Evolutionary conservation across 2,888 invertebrate species (phyloP), one percentile per base, ranked within the genome.

Genomic region (Ferrisia virgata): DNA sequence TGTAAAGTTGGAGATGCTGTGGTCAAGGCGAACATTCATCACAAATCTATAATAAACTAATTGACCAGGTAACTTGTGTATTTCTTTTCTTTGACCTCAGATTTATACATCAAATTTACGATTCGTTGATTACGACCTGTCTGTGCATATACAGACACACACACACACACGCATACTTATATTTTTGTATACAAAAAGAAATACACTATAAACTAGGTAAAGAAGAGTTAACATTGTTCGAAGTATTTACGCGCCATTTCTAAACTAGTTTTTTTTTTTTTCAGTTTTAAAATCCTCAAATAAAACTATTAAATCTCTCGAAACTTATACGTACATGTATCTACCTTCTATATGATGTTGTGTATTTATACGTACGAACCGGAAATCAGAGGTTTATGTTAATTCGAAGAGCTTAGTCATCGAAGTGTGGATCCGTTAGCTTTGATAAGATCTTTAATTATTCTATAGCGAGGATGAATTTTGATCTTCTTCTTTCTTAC

Each of bases 371-470:
- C 28, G 64, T 28, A 28, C 13, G 15, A 36, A 76, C 72, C 36
- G 72, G 72, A 76, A 76, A 76, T 28, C 36, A 36, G 28, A 64
- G 64, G 72, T 76, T 36, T 76, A 76, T 76, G 72, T 76, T 18
- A 76, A 76, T 76, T 36, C 28, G 1, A 15, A 69, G 69, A 36
- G 33, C 72, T 76, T 5, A 76, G 72, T 76, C 72, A 76, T 76
- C 72, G 72, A 76, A 36, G 72, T 76, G 72, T 76, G 72, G 72
- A 76, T 76, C 72, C 72, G 72, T 76, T 76, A 76, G n/a, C 5
- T n/a, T 69, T 33, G 72, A 76, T 76, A 76, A 76, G 18, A 76
- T 64, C 64, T 64, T 64, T 64, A 64, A 53, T 64, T 64, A 64
- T 64, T 64, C 28, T 28, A 64, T 15, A 15, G 28, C 31, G 2